These are phyloP conservation scores for Enchytraeus crypticus DNA, from an alignment of 2,888 invertebrate genomes.

Conservation along the genomic window DNA sequence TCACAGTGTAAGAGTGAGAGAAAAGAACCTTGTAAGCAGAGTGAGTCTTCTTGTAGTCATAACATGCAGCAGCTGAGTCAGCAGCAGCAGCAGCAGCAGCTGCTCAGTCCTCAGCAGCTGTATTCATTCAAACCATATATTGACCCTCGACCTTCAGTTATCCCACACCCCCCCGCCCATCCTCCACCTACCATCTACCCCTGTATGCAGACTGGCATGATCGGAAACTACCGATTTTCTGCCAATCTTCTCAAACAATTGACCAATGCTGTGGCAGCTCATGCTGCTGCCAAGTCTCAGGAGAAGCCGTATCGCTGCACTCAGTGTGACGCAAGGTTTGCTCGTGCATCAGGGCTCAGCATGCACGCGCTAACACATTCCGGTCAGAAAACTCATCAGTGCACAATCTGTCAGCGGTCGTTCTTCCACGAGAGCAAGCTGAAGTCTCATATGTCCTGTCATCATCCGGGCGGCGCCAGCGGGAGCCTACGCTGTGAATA, in stretches of 20 bases:
- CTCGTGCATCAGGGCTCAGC: not conserved
- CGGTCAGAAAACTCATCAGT: not conserved
- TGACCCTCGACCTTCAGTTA: not conserved
- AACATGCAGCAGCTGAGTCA: not conserved
- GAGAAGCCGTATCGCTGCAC: not conserved
- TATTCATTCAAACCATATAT: not conserved
- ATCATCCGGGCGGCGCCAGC: not conserved
- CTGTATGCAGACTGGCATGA: constrained; percentile 1
- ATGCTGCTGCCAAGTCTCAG: not conserved
- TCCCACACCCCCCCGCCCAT: not conserved
- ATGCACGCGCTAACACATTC: not conserved
- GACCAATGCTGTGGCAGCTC: not conserved
- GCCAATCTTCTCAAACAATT: not conserved
- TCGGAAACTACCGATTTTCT: not conserved
- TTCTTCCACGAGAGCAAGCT: not conserved
- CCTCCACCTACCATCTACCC: not conserved
- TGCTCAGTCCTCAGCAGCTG: too few relatives aligned
- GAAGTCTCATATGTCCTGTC: not conserved
- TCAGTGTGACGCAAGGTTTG: not conserved
- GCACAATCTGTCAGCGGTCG: not conserved
- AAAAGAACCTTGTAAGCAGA: not conserved
- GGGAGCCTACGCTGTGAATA: not conserved
- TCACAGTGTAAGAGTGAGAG: not conserved
- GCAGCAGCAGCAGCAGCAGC: not conserved
- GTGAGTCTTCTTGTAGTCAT: not conserved